Base-by-base conservation (phyloP, 2,797 vertebrate genomes). In the Furcifer pardalis region DNA sequence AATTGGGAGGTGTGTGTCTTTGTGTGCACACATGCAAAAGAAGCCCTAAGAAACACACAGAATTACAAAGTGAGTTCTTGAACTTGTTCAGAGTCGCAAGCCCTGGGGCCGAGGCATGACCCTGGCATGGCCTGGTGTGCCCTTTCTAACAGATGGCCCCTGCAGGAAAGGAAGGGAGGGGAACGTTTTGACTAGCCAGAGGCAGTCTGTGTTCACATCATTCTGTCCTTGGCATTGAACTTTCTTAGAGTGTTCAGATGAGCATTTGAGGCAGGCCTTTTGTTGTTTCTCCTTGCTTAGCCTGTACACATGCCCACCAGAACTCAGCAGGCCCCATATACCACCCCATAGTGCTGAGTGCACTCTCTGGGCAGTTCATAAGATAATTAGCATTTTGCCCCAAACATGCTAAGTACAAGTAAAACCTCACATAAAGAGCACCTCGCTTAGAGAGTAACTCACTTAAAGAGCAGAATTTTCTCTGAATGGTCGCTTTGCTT, bases 131-230 rank as follows among this genome's bases (percentile, higher is more conserved):
- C 73, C 80, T 60, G 37, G 13, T 15, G 19, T 72, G 66, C 12
- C 79, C 79, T 52, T 71, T 49, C 52, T 27, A 35, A 52, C 82
- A 81, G 83, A 59, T 71, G 75, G 74, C 68, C 72, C 59, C 35
- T 21, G 40, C 73, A 74, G 82, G 81, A 77, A 84, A 89, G 40
- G 59, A 49, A 44, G n/a, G 46, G 44, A 32, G 37, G 23, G 60
- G 7, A 37, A 15, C 17, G 30, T 46, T n/a, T 40, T 60, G 37
- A 80, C 37, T 49, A 60, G 76, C 73, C 75, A 17, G 65, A 71
- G n/a, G 69, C 69, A 49, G 81, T 62, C 42, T 75, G 23, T 52
- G 60, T 49, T 73, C 42, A 37, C 46, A 30, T 32, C 27, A n/a
- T 75, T 40, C 59, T 25, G 35, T 52, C 37, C 5, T n/a, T 32